Percentiles rank a stretch among this genome's conserved stretches.
These are phyloP conservation scores for Cephus pygmeus DNA, from an alignment of 2,888 invertebrate genomes.

Conservation along the genomic window DNA sequence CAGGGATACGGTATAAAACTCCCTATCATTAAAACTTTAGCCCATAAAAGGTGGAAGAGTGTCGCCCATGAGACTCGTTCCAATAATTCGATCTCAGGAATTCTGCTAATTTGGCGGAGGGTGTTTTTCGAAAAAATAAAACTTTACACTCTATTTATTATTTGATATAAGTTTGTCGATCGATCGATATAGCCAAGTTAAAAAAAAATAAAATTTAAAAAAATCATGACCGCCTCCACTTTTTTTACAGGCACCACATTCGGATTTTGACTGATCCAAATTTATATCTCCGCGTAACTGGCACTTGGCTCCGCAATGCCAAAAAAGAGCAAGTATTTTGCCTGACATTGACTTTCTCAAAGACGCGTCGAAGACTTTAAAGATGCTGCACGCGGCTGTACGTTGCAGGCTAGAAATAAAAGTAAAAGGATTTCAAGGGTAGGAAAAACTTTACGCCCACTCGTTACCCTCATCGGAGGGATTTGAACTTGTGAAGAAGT, in stretches of 20 bases:
- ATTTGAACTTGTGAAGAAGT: background rate
- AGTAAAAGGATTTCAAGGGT: background rate
- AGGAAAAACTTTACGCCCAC: background rate
- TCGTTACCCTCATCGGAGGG: background rate
- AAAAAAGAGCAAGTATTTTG: too few relatives aligned
- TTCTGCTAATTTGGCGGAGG: conserved; percentile 11
- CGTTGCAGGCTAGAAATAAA: background rate
- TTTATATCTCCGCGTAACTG: too few relatives aligned
- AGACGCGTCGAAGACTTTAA: too few relatives aligned
- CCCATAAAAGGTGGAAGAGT: conserved; percentile 21
- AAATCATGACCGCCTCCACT: too few relatives aligned
- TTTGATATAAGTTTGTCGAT: background rate
- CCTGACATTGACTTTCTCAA: too few relatives aligned
- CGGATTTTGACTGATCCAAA: background rate
- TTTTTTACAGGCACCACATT: too few relatives aligned
- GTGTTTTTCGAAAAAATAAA: too few relatives aligned
- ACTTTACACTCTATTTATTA: background rate
- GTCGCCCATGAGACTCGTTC: conserved; percentile 21
- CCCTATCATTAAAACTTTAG: conserved; percentile 18
- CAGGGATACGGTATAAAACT: background rate
- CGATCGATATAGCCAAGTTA: background rate
- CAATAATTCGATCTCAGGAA: conserved; percentile 13
- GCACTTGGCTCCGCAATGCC: too few relatives aligned
- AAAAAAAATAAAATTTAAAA: too few relatives aligned
- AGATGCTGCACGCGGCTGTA: background rate